Percentiles rank a stretch among this genome's conserved stretches.
phyloP scores from a whole-genome alignment of 2,797 vertebrate genomes.

The Tenualosa thibaudeaui region DNA sequence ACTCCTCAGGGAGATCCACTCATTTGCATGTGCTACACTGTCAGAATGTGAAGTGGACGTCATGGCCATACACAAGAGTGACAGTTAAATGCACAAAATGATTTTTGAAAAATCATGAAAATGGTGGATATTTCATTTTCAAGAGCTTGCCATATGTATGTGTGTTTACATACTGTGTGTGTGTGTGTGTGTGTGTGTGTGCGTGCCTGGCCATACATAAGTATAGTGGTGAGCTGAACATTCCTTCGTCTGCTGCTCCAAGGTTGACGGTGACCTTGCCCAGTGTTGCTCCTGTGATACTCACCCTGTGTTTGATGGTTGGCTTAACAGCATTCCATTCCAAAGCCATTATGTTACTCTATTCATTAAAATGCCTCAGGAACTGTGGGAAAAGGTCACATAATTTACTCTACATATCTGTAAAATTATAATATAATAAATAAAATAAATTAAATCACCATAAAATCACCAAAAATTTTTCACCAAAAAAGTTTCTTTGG shows the following conservation, averaged over 20 bases:
- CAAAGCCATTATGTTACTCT: not conserved
- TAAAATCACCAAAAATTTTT: too few relatives aligned
- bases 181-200: not conserved
- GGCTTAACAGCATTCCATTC: not conserved
- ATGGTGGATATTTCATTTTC: not conserved
- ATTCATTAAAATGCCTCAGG: not conserved
- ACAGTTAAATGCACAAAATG: slow-evolving; percentile 1
- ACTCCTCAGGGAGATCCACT: not conserved
- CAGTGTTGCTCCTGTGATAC: not conserved
- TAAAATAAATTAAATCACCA: too few relatives aligned
- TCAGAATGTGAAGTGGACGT: slow-evolving; percentile 12
- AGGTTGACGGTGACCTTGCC: not conserved
- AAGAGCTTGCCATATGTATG: not conserved
- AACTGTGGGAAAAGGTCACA: not conserved
- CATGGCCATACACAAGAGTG: not conserved
- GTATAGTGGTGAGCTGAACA: not conserved
- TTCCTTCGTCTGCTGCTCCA: not conserved
- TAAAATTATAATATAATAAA: not conserved
- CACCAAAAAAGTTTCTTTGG: not conserved
- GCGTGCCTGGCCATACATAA: not conserved
- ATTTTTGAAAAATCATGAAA: not conserved
- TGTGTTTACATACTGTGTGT: too few relatives aligned
- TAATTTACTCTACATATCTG: not conserved
- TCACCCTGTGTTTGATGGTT: not conserved
- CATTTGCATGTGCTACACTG: slow-evolving; percentile 5